Percentiles rank a stretch among this genome's conserved stretches.
Evolutionary conservation across 2,113 vertebrate genomes (phyloP).

Genomic region (Amphilophus citrinellus): DNA sequence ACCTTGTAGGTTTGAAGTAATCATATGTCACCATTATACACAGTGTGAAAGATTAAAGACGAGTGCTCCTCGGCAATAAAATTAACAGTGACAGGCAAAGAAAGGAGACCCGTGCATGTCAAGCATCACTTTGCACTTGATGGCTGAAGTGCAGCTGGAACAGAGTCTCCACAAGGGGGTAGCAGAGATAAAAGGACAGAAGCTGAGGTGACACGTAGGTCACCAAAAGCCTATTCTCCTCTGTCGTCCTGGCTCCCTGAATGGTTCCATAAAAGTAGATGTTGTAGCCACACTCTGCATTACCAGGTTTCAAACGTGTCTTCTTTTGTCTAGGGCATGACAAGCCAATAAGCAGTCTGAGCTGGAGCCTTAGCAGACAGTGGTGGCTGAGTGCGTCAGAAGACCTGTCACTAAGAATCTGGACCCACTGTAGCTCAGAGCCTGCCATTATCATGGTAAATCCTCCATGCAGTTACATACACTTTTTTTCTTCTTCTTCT

Average conservation of each 20-base stretch:
- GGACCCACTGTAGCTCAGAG: constrained; percentile 79
- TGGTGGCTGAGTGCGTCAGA: constrained; percentile 87
- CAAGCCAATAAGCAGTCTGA: constrained; percentile 83
- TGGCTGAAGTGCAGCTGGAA: background rate
- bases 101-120: background rate
- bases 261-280: constrained; percentile 58
- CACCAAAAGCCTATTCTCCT: constrained; percentile 25
- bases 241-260: constrained; percentile 25
- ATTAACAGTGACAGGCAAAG: background rate
- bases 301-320: constrained; percentile 17
- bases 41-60: background rate
- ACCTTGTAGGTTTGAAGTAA: background rate
- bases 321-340: constrained; percentile 84
- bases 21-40: background rate
- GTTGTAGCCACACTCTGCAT: constrained; percentile 27
- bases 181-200: constrained; percentile 66
- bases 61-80: background rate
- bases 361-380: constrained; percentile 87
- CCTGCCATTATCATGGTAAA: constrained; percentile 85
- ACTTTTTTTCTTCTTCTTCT: background rate
- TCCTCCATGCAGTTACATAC: background rate
- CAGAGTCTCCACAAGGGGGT: constrained; percentile 69
- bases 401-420: constrained; percentile 85
- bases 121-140: background rate
- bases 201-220: constrained; percentile 41